Percentiles rank a stretch among this genome's conserved stretches.
phyloP scores from a whole-genome alignment of 2,888 invertebrate genomes.

The Phengaris alcon region DNA sequence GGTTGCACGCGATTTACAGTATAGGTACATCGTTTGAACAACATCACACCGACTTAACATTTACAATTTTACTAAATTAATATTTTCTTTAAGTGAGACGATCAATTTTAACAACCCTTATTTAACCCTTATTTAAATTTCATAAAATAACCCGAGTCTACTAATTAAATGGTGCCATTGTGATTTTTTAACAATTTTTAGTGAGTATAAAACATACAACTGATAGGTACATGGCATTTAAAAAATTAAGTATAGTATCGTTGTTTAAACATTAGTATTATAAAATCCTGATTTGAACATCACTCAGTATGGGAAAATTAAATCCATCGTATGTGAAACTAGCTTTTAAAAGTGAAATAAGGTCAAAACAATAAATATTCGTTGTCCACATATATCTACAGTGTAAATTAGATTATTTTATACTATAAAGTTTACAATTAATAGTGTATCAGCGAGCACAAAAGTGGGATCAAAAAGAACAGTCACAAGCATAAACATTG shows the following conservation, averaged over 20 bases:
- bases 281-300: too few species aligned
- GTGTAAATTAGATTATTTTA: not conserved
- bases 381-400: not conserved
- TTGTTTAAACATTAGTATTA: too few species aligned
- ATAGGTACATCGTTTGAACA: conserved; percentile 6
- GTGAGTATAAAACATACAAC: too few species aligned
- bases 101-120: too few species aligned
- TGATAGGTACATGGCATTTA: too few species aligned
- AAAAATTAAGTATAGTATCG: too few species aligned
- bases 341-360: not conserved
- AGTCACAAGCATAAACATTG: not conserved
- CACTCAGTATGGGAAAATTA: not conserved
- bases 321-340: not conserved
- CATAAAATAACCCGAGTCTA: too few species aligned
- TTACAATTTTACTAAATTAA: too few species aligned
- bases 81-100: too few species aligned
- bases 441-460: not conserved
- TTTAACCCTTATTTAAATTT: too few species aligned
- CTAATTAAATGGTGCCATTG: too few species aligned
- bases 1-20: conserved; percentile 10
- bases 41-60: not conserved
- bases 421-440: not conserved
- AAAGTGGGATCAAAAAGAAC: conserved; percentile 2
- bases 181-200: too few species aligned
- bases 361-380: conserved; percentile 3